A percentile compares a stretch with the other conserved stretches of the same genome.
Evolutionary conservation across 2,113 vertebrate species (phyloP).

Genomic region (Otocyon megalotis): DNA sequence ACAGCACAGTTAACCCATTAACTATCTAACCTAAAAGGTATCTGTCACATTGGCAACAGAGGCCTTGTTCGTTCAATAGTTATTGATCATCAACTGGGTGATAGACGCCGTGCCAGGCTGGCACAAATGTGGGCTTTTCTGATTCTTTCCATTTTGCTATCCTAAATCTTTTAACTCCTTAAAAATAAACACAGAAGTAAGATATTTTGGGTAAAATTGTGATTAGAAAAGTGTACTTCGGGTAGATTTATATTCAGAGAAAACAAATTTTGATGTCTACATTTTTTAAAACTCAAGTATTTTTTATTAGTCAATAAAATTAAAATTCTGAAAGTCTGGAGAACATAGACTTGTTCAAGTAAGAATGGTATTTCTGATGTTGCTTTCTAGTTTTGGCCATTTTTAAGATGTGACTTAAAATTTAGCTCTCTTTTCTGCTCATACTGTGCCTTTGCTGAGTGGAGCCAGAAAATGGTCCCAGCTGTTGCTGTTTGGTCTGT

Average conservation of each 20-base stretch:
- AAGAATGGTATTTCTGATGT: neutral
- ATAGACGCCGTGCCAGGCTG: neutral
- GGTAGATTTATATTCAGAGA: neutral
- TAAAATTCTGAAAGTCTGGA: neutral
- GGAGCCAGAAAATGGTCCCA: constrained; percentile 74
- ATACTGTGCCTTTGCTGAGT: constrained; percentile 39
- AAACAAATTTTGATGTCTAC: neutral
- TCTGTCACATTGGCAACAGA: neutral
- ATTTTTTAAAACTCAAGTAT: neutral
- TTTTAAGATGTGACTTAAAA: constrained; percentile 36
- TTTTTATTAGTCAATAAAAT: constrained; percentile 28
- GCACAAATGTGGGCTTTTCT: neutral
- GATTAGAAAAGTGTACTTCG: neutral
- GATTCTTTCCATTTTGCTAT: neutral
- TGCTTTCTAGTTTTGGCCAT: neutral
- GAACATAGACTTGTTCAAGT: neutral
- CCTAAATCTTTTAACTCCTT: neutral
- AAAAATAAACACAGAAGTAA: constrained; percentile 27
- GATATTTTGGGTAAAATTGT: neutral
- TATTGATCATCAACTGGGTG: neutral
- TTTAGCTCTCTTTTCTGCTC: constrained; percentile 44
- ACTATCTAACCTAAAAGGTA: neutral
- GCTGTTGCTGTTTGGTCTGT: constrained; percentile 61
- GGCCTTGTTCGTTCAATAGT: neutral
- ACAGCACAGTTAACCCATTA: neutral